Percentiles rank a stretch among this genome's conserved stretches.
Evolutionary conservation across 2,113 vertebrate genomes (phyloP).

Genomic region (Anolis carolinensis): DNA sequence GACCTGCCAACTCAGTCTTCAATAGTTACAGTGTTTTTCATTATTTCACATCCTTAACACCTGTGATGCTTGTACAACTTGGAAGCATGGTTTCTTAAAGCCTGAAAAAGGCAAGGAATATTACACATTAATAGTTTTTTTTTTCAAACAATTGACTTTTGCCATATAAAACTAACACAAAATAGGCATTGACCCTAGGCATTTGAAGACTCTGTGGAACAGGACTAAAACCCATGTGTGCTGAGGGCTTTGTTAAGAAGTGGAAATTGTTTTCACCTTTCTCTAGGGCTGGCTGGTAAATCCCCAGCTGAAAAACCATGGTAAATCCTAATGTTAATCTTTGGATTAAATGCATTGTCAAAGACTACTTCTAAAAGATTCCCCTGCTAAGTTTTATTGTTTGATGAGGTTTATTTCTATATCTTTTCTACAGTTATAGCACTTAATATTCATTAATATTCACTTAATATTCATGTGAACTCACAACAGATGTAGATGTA

Average conservation of each 20-base stretch:
- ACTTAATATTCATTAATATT: too few species aligned
- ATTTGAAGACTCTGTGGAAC: constrained; percentile 3
- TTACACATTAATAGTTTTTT: background rate
- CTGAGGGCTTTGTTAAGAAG: background rate
- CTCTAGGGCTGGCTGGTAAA: background rate
- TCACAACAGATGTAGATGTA: background rate
- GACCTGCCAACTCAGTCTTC: background rate
- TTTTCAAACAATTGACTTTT: background rate
- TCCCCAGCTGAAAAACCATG: background rate
- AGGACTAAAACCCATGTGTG: background rate
- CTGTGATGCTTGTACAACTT: background rate
- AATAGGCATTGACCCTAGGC: background rate
- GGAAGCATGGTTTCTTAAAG: background rate
- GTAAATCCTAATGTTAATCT: background rate
- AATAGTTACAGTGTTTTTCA: background rate
- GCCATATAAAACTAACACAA: constrained; percentile 25
- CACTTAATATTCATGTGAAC: background rate
- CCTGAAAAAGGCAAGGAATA: background rate
- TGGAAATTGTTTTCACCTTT: background rate
- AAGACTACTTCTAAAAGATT: background rate
- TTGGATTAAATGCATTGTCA: background rate
- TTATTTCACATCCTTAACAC: background rate
- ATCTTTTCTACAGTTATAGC: background rate
- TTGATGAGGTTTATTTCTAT: background rate
- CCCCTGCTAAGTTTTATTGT: background rate